Base-by-base conservation (phyloP, 2,888 invertebrate genomes). In the Synergus itoensis region DNA sequence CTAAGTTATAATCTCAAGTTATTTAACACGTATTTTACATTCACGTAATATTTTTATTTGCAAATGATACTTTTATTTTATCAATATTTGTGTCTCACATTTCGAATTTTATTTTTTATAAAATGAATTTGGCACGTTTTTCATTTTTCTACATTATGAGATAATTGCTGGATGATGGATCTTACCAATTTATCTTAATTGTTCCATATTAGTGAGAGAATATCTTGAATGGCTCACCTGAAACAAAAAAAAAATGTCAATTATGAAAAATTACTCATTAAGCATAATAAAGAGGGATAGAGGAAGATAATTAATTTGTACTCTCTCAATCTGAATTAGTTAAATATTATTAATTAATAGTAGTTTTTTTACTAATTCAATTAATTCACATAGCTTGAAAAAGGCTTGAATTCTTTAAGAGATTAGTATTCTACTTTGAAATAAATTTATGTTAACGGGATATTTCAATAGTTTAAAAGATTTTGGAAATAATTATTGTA, bases 171-270 rank as follows among this genome's bases (percentile, higher is more conserved):
- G n/a, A 40, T 64, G 36, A 64, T 45, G 43, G 14, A 45, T 45
- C 67, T 67, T 21, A 67, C 67, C 67, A 67, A 67, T 45, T 67
- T 45, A 45, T 45, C 48, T 36, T 45, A 45, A 67, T 67, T 67
- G 45, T 45, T 43, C 67, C 21, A 21, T 16, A 21, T 21, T 45
- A 43, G 7, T 45, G 67, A n/a, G 21, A 18, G 7, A 41, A 12
- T 18, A 14, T 67, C 18, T 0, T 11, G 18, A 43, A 67, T 21
- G 43, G 18, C 8, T 21, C 45, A 45, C 45, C 45, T 45, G 45
- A 67, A 67, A 67, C 45, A 67, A 67, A 67, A 45, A 12, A 45
- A 67, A 18, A 67, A 64, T 0, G 18, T 12, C 7, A 43, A 43
- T 40, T 43, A 67, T 48, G 7, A 48, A 48, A 48, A 48, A 48